Percentiles rank a stretch among this genome's conserved stretches.
phyloP scores from a whole-genome alignment of 2,888 invertebrate species.

The Scaptomyza polygonia region DNA sequence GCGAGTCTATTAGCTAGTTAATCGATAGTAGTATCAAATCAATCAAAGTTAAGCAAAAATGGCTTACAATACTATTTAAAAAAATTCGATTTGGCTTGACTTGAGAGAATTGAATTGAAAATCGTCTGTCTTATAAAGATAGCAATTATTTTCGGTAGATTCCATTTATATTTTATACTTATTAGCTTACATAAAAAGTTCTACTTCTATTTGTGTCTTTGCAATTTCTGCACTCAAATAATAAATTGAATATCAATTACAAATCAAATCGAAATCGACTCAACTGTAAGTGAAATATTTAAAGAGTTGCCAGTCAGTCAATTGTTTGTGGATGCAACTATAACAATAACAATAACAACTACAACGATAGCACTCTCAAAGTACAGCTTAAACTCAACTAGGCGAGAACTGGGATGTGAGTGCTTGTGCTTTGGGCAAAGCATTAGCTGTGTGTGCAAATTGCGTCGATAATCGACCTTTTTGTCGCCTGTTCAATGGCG shows the following conservation, averaged over 20 bases:
- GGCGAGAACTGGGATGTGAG: constrained; percentile 7
- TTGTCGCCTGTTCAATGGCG: constrained; percentile 69
- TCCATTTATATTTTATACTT: too few relatives aligned
- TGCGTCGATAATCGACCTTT: constrained; percentile 54
- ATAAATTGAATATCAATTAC: constrained; percentile 2
- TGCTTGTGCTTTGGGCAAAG: constrained; percentile 25
- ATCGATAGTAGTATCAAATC: constrained; percentile 2
- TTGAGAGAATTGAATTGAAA: background rate
- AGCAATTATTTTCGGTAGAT: background rate
- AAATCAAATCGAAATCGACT: constrained; percentile 5
- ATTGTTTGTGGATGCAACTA: background rate
- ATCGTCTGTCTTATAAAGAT: background rate
- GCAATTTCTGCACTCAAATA: too few relatives aligned
- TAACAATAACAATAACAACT: background rate
- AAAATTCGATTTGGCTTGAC: background rate
- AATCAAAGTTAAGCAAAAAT: constrained; percentile 6
- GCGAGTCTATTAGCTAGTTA: constrained; percentile 1
- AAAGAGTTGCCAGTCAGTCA: constrained; percentile 7
- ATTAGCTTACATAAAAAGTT: too few relatives aligned
- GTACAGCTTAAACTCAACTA: background rate
- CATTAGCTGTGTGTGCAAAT: constrained; percentile 50
- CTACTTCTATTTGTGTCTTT: too few relatives aligned
- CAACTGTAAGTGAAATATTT: constrained; percentile 4
- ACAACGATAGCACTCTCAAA: background rate
- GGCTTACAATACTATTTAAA: background rate